A percentile compares a stretch with the other conserved stretches of the same genome.
Evolutionary conservation across 2,888 invertebrate species (phyloP).

Genomic region (Macropis europaea): DNA sequence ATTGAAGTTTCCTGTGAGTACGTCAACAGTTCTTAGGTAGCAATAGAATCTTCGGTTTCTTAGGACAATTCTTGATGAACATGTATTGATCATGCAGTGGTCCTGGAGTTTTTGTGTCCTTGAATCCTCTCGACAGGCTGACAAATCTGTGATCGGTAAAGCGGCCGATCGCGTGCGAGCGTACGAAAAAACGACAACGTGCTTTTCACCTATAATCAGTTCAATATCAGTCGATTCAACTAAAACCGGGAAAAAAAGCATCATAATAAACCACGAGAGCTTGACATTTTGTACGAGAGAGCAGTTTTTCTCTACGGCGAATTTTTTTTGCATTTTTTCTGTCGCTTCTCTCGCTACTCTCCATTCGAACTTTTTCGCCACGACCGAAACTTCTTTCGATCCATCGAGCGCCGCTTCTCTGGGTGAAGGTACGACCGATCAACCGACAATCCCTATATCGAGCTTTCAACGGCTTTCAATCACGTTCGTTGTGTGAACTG

Average conservation of each 20-base stretch:
- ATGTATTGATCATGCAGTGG: neutral
- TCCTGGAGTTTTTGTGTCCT: neutral
- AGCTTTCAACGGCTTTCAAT: conserved; percentile 22
- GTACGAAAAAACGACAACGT: conserved; percentile 35
- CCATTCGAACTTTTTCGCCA: conserved; percentile 44
- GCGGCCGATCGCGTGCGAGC: conserved; percentile 48
- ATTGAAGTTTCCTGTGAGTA: too few relatives aligned
- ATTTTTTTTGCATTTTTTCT: conserved; percentile 45
- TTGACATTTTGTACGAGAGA: neutral
- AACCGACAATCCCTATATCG: neutral
- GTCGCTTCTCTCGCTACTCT: conserved; percentile 50
- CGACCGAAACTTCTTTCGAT: conserved; percentile 35
- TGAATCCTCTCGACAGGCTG: neutral
- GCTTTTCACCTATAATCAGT: conserved; percentile 41
- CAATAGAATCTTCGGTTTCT: too few relatives aligned
- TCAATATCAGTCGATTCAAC: conserved; percentile 11
- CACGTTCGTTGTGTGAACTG: conserved; percentile 38
- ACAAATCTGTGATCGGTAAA: conserved; percentile 28
- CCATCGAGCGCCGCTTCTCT: conserved; percentile 41
- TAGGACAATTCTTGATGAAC: neutral
- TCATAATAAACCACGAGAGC: conserved; percentile 34
- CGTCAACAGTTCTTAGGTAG: too few relatives aligned
- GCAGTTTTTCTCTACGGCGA: conserved; percentile 20
- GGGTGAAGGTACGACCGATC: conserved; percentile 48
- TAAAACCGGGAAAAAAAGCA: conserved; percentile 16